Percentiles rank a stretch among this genome's conserved stretches.
Conservation (phyloP, 2,113 vertebrate genomes). For the Ranitomeya imitator region DNA sequence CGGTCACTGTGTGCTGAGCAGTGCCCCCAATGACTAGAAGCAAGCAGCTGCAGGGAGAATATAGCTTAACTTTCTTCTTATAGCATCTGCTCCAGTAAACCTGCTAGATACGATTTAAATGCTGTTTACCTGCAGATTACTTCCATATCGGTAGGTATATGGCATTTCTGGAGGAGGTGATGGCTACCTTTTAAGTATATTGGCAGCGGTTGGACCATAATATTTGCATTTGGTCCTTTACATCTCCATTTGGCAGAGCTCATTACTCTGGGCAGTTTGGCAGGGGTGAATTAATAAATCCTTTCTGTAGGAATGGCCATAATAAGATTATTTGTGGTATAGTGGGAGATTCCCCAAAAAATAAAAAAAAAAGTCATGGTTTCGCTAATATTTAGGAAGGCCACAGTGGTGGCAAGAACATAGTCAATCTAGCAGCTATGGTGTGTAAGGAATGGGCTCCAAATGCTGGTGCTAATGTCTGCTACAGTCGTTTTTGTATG, state of each 20-base stretch:
- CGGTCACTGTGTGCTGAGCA: too few relatives aligned
- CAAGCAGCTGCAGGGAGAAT: too few relatives aligned
- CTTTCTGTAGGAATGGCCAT: not conserved
- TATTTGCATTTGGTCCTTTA: not conserved
- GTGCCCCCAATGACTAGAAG: too few relatives aligned
- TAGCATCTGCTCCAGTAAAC: too few relatives aligned
- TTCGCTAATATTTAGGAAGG: not conserved
- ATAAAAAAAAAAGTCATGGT: not conserved
- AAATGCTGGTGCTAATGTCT: not conserved
- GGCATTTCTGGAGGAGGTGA: too few relatives aligned
- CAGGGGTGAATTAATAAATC: not conserved
- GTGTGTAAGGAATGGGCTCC: not conserved
- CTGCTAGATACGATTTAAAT: too few relatives aligned
- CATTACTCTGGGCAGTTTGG: not conserved
- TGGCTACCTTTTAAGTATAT: not conserved
- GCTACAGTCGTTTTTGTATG: not conserved
- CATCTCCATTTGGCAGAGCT: not conserved
- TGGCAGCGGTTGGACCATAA: not conserved
- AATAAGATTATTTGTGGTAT: too few relatives aligned
- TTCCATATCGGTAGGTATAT: too few relatives aligned
- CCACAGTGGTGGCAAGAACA: not conserved
- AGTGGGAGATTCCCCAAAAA: not conserved
- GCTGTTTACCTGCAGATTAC: too few relatives aligned
- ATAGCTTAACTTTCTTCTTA: too few relatives aligned
- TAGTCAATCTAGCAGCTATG: fast-evolving